Base-by-base conservation (phyloP, 2,797 vertebrate species). In the Tragelaphus eurycerus region DNA sequence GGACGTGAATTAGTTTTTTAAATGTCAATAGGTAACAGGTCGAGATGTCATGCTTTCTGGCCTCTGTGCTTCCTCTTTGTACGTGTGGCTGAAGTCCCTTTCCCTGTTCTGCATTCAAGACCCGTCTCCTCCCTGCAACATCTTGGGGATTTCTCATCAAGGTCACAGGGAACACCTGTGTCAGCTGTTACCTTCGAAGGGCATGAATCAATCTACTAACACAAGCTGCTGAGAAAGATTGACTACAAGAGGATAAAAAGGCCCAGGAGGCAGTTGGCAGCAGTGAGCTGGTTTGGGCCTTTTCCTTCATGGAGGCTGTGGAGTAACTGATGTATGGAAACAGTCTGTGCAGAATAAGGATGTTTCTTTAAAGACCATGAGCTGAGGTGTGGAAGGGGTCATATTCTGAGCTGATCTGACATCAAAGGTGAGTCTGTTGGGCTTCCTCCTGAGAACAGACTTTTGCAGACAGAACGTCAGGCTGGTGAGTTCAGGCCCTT, bases 151-250 rank as follows among this genome's bases (percentile, higher is more conserved):
- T 93, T 78, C 86, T 46, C n/a, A 29, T 81, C 38, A 25, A 91
- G 89, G 78, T 46, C 27, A 7, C 50, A 19, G 71, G 50, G 74
- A 52, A 71, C 9, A 93, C 78, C 52, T 10, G 60, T 16, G 34
- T 92, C 96, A 97, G 98, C 95, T 98, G 98, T 89, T 48, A 0
- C 38, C n/a, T 64, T 25, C 10, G 1, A 2, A 48, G 54, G 92
- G n/a, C 7, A 2, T 1, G 27, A 78, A 76, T 78, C 55, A 57
- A 54, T 46, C 52, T 7, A 48, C 81, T 71, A 94, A 88, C 48
- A 50, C 52, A 29, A 31, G 31, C 38, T 96, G 90, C 29, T 1
- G 4, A 27, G 87, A 12, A 29, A 86, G 86, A 54, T 12, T 29
- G 57, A n/a, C 23, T 31, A 0, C 38, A 3, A 3, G 43, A 94